Evolutionary conservation across 2,888 invertebrate genomes (phyloP).

Genomic region (Dascillus cervinus): DNA sequence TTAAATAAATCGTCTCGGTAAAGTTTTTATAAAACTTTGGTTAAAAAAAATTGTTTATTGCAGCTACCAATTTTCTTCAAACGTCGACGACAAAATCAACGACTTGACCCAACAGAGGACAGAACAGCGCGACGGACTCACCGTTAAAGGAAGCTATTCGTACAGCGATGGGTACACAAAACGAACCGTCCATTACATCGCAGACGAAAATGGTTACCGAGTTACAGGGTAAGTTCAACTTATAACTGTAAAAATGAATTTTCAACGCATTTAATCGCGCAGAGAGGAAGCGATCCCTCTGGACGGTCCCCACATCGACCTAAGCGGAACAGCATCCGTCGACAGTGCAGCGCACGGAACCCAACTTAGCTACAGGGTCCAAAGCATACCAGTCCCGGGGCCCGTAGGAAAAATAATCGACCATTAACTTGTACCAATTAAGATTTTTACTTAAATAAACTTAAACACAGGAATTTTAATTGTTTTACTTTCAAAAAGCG

Average conservation of each 20-base stretch:
- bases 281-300: slow-evolving; percentile 42
- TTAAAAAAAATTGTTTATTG: too few species aligned
- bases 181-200: slow-evolving; percentile 50
- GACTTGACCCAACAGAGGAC: slow-evolving; percentile 39
- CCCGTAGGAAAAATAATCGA: slow-evolving; percentile 6
- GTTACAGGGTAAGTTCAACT: slow-evolving; percentile 43
- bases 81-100: slow-evolving; percentile 44
- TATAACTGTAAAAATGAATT: neutral
- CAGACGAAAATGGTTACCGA: slow-evolving; percentile 55
- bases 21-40: too few species aligned
- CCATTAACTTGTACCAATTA: slow-evolving; percentile 1
- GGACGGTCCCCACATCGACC: slow-evolving; percentile 42
- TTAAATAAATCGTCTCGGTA: too few species aligned
- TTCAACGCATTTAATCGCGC: slow-evolving; percentile 10
- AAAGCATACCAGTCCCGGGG: slow-evolving; percentile 24
- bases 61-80: slow-evolving; percentile 41
- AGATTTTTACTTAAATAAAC: too few species aligned
- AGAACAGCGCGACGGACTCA: slow-evolving; percentile 42
- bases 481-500: too few species aligned
- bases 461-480: too few species aligned
- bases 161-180: slow-evolving; percentile 54
- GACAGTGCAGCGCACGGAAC: slow-evolving; percentile 38
- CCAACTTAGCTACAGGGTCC: slow-evolving; percentile 38
- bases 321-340: slow-evolving; percentile 41
- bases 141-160: slow-evolving; percentile 47